These are phyloP conservation scores for Furnarius figulus DNA, from an alignment of 2,113 vertebrate species.

Conservation along the genomic window DNA sequence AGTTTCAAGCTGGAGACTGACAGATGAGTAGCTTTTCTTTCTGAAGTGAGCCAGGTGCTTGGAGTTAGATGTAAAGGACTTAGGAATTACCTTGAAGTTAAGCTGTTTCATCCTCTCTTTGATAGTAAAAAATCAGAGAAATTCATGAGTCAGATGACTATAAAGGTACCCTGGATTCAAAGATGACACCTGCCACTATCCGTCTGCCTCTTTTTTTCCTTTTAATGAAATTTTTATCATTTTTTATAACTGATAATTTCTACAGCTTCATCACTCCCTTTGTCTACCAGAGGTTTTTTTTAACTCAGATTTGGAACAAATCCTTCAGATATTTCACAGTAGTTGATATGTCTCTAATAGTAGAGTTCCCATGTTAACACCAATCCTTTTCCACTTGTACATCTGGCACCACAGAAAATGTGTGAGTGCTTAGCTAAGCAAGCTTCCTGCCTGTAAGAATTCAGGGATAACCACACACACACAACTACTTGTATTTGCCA, in stretches of 20 bases:
- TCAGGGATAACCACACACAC: neutral
- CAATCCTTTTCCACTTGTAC: neutral
- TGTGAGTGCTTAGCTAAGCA: neutral
- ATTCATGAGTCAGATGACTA: conserved; percentile 5
- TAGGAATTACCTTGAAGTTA: conserved; percentile 8
- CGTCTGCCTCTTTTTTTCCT: neutral
- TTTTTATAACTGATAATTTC: neutral
- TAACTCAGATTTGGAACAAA: neutral
- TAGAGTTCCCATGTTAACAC: neutral
- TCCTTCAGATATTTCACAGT: neutral
- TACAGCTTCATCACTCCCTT: neutral
- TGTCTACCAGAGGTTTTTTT: neutral
- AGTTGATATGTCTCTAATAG: neutral
- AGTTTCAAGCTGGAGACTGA: neutral
- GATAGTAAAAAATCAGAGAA: conserved; percentile 26
- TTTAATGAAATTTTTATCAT: neutral
- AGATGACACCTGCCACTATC: neutral
- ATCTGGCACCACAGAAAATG: neutral
- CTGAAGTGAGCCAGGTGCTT: conserved; percentile 24
- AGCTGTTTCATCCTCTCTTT: conserved; percentile 36
- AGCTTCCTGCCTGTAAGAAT: neutral
- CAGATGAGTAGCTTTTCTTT: conserved; percentile 4
- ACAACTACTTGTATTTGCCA: neutral
- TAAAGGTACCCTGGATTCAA: neutral
- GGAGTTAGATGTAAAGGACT: conserved; percentile 23